Evolutionary conservation across 2,888 invertebrate species (phyloP).

Genomic region (Ectemnius cavifrons): DNA sequence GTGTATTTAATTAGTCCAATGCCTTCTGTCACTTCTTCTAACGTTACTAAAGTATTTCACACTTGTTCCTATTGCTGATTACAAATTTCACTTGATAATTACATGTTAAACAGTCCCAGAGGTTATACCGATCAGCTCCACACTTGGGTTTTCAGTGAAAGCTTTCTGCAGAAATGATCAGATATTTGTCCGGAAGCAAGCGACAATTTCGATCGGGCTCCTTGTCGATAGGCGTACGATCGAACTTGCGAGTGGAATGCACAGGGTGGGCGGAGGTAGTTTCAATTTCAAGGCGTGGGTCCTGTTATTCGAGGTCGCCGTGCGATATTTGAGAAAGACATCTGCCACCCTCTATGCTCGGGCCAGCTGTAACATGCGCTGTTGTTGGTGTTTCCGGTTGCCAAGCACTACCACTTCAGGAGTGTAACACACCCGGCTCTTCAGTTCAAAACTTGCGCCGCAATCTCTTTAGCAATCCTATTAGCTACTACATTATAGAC

Average conservation of each 20-base stretch:
- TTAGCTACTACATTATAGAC: too few relatives aligned
- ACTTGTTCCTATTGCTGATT: too few relatives aligned
- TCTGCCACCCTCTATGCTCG: constrained; percentile 55
- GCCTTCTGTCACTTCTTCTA: too few relatives aligned
- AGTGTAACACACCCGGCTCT: constrained; percentile 30
- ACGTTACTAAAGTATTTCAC: too few relatives aligned
- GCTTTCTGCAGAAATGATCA: constrained; percentile 14
- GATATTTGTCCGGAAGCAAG: constrained; percentile 27
- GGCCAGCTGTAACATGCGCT: constrained; percentile 53
- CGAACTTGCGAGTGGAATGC: constrained; percentile 30
- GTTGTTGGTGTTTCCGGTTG: constrained; percentile 63
- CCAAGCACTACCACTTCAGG: constrained; percentile 54
- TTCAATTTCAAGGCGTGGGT: constrained; percentile 45
- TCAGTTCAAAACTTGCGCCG: constrained; percentile 10
- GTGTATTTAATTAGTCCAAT: too few relatives aligned
- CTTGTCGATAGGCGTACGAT: constrained; percentile 37
- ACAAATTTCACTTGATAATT: too few relatives aligned
- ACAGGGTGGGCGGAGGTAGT: constrained; percentile 16
- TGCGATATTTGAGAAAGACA: constrained; percentile 62
- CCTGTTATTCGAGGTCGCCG: constrained; percentile 39
- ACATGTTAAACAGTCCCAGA: too few relatives aligned
- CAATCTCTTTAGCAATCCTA: background rate
- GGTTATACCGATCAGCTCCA: background rate
- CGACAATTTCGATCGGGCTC: constrained; percentile 19
- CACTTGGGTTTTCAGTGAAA: background rate